Base-by-base conservation (phyloP, 2,113 vertebrate genomes). In the Acinonyx jubatus region DNA sequence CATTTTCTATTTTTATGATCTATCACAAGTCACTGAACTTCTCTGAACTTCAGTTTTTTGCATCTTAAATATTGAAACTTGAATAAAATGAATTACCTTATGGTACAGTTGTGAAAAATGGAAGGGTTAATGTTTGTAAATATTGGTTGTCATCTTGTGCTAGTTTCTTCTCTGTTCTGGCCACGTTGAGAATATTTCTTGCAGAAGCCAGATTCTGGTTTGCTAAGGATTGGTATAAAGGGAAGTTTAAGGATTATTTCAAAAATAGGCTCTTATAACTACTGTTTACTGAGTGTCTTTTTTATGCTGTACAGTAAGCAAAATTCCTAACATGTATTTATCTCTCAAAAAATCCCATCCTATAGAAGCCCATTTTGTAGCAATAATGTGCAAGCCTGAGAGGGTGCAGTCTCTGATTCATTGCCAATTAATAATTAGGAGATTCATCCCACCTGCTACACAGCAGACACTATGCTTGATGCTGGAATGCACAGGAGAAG, bases 21-120 rank as follows among this genome's bases (percentile, higher is more conserved):
- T 76, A 57, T 21, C 31, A 61, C 1, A 80, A 65, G 36, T 76
- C 45, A 81, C 11, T 29, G 45, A 86, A 57, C 31, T 84, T 36
- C 31, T 91, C 31, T 87, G n/a, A 90, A 79, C 15, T 27, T 95
- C 33, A 13, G 31, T 41, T 87, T 95, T 96, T 80, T 45, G 90
- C n/a, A 63, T 18, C 15, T 81, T 93, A 78, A 50, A 50, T 63
- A n/a, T 96, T 85, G 23, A 63, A 91, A 36, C 1, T 63, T 80
- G 9, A 1, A 45, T 85, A 48, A 48, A 89, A 84, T 96, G n/a
- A 29, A 10, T 80, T 76, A 38, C 14, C 25, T 69, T 38, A 27
- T 0, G 36, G 1, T 41, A 10, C 2, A 66, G 1, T 41, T 83
- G 4, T 79, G 19, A 82, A 80, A 55, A 55, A 78, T 31, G 38